phyloP scores from a whole-genome alignment of 2,888 invertebrate species.

The Lepidochrysops patricia region DNA sequence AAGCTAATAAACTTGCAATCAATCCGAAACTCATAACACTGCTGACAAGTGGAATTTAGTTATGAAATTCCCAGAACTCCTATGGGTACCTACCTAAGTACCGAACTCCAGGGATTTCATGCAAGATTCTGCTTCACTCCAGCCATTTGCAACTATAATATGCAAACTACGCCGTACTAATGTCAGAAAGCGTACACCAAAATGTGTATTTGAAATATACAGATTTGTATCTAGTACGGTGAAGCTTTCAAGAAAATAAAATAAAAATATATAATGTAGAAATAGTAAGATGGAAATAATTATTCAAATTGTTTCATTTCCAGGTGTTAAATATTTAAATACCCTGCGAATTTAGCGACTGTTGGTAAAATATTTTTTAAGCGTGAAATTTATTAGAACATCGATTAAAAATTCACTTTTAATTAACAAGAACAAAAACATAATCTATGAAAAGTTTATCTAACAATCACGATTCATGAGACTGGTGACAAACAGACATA shows the following conservation, averaged over 20 bases:
- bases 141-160: slow-evolving; percentile 8
- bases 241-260: not conserved
- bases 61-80: slow-evolving; percentile 6
- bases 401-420: too few species aligned
- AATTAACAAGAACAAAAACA: too few species aligned
- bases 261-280: not conserved
- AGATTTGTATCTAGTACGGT: not conserved
- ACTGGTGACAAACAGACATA: too few species aligned
- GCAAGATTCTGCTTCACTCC: not conserved
- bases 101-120: not conserved
- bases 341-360: too few species aligned
- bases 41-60: not conserved
- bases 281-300: too few species aligned
- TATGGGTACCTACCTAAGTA: slow-evolving; percentile 1
- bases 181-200: not conserved
- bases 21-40: not conserved
- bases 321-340: too few species aligned
- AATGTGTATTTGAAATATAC: slow-evolving; percentile 5
- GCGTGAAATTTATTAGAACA: too few species aligned
- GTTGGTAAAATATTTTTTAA: too few species aligned
- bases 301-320: too few species aligned
- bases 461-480: too few species aligned
- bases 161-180: not conserved
- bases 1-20: not conserved
- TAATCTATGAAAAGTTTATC: too few species aligned